Percentiles rank a stretch among this genome's conserved stretches.
These are phyloP conservation scores for Lasioglossum baleicum DNA, from an alignment of 1,140 invertebrate genomes.

Conservation along the genomic window DNA sequence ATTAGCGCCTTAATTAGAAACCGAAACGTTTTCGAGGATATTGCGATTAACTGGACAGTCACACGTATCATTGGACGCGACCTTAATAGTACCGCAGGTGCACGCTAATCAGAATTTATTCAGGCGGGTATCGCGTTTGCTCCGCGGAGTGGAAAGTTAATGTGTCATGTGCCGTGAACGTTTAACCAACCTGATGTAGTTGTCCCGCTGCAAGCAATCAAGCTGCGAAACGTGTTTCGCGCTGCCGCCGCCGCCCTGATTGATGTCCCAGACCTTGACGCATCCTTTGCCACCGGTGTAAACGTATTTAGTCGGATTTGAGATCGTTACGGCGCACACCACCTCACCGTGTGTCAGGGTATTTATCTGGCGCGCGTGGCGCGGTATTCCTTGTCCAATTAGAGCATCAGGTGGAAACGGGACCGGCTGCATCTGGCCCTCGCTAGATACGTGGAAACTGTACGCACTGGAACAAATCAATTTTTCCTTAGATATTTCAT, in stretches of 20 bases:
- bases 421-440: constrained; percentile 95
- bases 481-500: not conserved
- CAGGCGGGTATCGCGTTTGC: constrained; percentile 49
- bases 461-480: constrained; percentile 86
- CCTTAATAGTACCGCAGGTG: constrained; percentile 6
- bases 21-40: not conserved
- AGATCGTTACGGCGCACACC: constrained; percentile 94
- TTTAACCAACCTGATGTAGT: constrained; percentile 91
- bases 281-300: constrained; percentile 99
- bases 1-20: not conserved
- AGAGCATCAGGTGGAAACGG: constrained; percentile 97
- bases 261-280: constrained; percentile 97
- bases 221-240: constrained; percentile 91
- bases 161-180: constrained; percentile 51
- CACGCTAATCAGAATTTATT: constrained; percentile 55
- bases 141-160: constrained; percentile 52
- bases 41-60: constrained; percentile 10
- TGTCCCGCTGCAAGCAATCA: constrained; percentile 97
- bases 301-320: constrained; percentile 94
- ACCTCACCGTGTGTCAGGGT: constrained; percentile 96
- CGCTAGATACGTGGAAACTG: constrained; percentile 94
- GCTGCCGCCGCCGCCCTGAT: constrained; percentile 90
- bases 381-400: constrained; percentile 95
- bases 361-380: constrained; percentile 94
- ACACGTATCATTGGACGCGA: constrained; percentile 22